Conservation (phyloP, 2,113 vertebrate species). For the Corvus cornix region DNA sequence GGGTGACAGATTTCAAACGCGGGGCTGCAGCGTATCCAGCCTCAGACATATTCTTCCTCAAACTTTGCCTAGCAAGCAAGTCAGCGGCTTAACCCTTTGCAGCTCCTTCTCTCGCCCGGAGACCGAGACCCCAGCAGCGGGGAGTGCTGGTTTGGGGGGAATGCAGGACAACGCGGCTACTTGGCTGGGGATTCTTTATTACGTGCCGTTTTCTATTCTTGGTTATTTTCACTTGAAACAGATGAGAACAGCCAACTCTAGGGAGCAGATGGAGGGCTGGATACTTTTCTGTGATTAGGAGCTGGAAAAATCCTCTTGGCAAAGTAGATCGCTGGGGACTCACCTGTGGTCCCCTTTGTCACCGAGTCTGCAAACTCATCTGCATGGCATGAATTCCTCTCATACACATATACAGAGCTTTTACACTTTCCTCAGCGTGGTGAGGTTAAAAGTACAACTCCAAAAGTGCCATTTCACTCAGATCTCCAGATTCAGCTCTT, state of each 20-base stretch:
- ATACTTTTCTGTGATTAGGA: not conserved
- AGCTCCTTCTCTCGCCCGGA: not conserved
- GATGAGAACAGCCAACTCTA: not conserved
- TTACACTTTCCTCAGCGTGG: not conserved
- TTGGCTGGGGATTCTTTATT: not conserved
- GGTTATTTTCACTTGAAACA: not conserved
- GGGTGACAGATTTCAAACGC: slow-evolving; percentile 56
- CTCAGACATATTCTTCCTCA: slow-evolving; percentile 2
- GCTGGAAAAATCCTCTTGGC: not conserved
- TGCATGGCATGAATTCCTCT: not conserved
- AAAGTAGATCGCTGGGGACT: not conserved
- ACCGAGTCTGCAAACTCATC: not conserved
- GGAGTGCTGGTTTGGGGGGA: not conserved
- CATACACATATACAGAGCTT: not conserved
- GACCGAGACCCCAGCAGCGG: not conserved
- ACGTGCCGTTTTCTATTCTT: not conserved
- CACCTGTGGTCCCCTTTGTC: not conserved
- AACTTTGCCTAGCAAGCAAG: slow-evolving; percentile 51
- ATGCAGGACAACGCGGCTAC: not conserved
- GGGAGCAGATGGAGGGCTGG: not conserved
- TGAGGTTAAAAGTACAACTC: not conserved
- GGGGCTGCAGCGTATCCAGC: slow-evolving; percentile 26
- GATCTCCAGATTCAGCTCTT: not conserved
- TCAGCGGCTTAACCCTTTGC: slow-evolving; percentile 71
- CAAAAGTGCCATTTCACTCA: not conserved